Base-by-base conservation (phyloP, 1,140 invertebrate genomes). In the Drosophila equinoxialis region DNA sequence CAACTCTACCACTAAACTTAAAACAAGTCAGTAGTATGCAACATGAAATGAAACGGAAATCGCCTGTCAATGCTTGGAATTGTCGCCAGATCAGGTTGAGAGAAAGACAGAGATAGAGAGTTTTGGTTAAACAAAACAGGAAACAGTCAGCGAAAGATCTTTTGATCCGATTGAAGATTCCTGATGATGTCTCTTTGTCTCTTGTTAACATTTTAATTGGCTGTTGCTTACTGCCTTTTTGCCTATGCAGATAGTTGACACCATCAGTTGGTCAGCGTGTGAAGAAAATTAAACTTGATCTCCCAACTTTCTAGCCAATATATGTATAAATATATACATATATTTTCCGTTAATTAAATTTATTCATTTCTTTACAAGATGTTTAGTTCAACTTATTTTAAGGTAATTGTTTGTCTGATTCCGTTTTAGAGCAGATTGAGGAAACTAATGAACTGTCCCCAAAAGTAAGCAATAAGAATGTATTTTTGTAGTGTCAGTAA, bases 61-160 rank as follows among this genome's bases (percentile, higher is more conserved):
- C 79, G 83, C 76, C 83, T 86, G 83, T 87, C 83, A 89, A 87
- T 84, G 74, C 65, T 74, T 48, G 83, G 79, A 86, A 89, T 86
- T 87, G 83, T 87, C 83, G 83, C 55, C 65, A 65, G 74, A 77
- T 77, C 74, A 77, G 74, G 74, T 77, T 77, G 8, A 17, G 57
- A 17, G n/a, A 37, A 14, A 35, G 30, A 30, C 30, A 30, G 57
- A 10, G 45, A 23, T 51, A 51, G 45, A 51, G 45, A 51, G 45
- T 23, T 51, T 51, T 51, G 45, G 45, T 6, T 8, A 51, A 51
- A 14, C 1, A 65, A 77, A 77, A 77, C 74, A 74, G 74, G 75
- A 77, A 65, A 57, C 65, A 61, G 57, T 66, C 69, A 64, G 58
- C 66, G 55, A 48, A 30, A 55, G 74, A 77, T 77, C 74, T 65